Evolutionary conservation across 2,113 vertebrate species (phyloP).

Genomic region (Coracopsis vasa): DNA sequence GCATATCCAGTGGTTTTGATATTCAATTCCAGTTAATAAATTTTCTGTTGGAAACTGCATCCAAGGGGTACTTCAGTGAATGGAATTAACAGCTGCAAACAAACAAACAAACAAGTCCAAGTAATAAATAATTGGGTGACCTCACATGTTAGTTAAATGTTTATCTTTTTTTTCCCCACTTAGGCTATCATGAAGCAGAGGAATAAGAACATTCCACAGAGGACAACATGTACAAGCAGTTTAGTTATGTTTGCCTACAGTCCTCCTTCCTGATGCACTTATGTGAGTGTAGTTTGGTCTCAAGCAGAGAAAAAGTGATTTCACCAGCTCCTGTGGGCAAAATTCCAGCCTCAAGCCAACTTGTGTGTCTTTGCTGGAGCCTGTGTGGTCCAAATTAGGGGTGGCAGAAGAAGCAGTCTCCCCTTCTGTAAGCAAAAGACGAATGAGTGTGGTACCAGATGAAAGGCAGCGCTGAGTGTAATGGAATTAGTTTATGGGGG

Average conservation of each 20-base stretch:
- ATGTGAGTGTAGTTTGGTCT: not conserved
- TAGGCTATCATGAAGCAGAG: not conserved
- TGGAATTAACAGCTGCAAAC: not conserved
- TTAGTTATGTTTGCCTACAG: not conserved
- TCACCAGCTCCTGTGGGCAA: not conserved
- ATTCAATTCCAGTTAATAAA: not conserved
- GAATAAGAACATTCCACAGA: not conserved
- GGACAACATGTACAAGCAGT: not conserved
- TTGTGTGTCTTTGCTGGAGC: not conserved
- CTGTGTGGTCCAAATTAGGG: slow-evolving; percentile 9
- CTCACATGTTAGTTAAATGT: not conserved
- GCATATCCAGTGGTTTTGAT: not conserved
- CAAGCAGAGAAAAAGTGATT: not conserved
- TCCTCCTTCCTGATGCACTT: not conserved
- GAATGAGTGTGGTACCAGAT: slow-evolving; percentile 2
- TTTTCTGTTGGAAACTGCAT: not conserved
- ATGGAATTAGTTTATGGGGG: slow-evolving; percentile 4
- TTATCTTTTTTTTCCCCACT: not conserved
- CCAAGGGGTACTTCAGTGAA: not conserved
- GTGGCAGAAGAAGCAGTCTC: not conserved
- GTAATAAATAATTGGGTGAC: not conserved
- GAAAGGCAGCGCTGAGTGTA: not conserved
- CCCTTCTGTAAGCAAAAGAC: slow-evolving; percentile 10
- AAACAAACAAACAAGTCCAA: not conserved
- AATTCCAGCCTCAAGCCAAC: not conserved